Evolutionary conservation across 2,113 vertebrate species (phyloP), one percentile per base, ranked within the genome.

Genomic region (Pungitius pungitius): DNA sequence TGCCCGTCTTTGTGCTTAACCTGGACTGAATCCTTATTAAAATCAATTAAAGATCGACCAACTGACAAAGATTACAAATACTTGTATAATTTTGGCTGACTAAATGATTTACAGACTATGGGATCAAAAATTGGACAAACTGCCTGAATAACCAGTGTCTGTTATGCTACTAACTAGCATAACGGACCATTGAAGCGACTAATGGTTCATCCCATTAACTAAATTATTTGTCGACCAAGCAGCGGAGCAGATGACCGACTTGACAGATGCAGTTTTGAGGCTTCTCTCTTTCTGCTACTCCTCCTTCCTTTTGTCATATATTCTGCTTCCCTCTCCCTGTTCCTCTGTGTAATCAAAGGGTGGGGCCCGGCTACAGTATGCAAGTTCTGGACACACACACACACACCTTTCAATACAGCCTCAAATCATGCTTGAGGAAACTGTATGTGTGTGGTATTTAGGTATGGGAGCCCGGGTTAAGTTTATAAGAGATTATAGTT

Each of bases 261-360:
- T 47, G 56, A 43, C 59, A 52, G 33, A 57, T 20, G 56, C 12
- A 55, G 24, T 30, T 20, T 27, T 14, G 15, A 66, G 22, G 13
- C 18, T 68, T 43, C 17, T 30, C 12, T 20, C 13, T 73, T 20
- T 61, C 14, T 60, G 54, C 35, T 68, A 26, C 26, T 39, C 40
- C 42, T 22, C 60, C 51, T 64, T 69, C 68, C 59, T 68, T 55
- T 33, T 63, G 67, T 58, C 39, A 11, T 60, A 43, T 22, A 56
- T 52, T 70, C 40, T 80, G 43, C 42, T 59, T 30, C 54, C 43
- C 20, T 58, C 33, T 49, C 10, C 49, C 40, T 54, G 17, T 62
- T 42, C 73, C 22, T 30, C 54, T 79, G 71, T 75, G 68, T 84
- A 47, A 69, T 74, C 61, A 85, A 72, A 75, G 80, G 85, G 85